Evolutionary conservation across 2,888 invertebrate species (phyloP), one percentile per base, ranked within the genome.

Genomic region (Gordius sp.): DNA sequence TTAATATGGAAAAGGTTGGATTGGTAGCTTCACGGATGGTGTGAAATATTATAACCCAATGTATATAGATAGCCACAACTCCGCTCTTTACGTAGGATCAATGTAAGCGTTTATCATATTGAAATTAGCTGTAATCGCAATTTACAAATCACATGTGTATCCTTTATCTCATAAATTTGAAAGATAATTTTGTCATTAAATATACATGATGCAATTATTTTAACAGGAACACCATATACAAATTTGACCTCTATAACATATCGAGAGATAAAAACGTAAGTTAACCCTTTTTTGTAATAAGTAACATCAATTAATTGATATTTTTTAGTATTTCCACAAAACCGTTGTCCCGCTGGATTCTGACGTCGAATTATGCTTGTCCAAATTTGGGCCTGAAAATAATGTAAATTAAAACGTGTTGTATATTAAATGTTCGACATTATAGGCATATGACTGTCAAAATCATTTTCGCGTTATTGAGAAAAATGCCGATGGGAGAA

Each of bases 371-470:
- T 18, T 47, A 18, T 47, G 47, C 20, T 4, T 47, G 8, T 47
- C 47, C 16, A 47, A 47, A 20, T 47, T 47, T 20, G 47, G 47
- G 13, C 47, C 20, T 4, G 47, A 47, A 8, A 47, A 47, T 47
- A 13, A 47, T 4, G 47, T 47, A 47, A n/a, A 18, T 20, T n/a
- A n/a, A 18, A 47, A 47, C 4, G 8, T 20, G 8, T 47, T 47
- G 20, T 20, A 33, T n/a, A 33, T 33, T 33, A 13, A 33, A 33
- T 13, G n/a, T 13, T 33, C 8, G 8, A 13, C n/a, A 13, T 33
- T 33, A 8, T n/a, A 47, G 47, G 47, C 16, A n/a, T 47, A n/a
- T 47, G 47, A 47, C 23, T 47, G 47, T 47, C 47, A 47, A 47
- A 47, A 47, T 47, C 47, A 47, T 20, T 47, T 47, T 47, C 47